Conservation (phyloP, 2,113 vertebrate genomes). For the Bubo blakistoni region DNA sequence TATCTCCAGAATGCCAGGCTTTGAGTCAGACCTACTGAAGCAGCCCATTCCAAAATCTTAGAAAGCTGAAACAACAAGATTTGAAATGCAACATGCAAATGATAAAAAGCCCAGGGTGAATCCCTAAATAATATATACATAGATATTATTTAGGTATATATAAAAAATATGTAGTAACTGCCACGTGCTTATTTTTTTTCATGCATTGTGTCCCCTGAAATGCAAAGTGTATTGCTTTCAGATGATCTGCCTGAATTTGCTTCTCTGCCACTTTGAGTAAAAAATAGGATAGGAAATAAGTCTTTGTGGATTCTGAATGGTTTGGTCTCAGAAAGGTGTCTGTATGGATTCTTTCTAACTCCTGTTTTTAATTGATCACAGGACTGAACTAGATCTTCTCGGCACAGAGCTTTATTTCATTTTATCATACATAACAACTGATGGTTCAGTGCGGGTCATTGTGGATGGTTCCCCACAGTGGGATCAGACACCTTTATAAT, state of each 20-base stretch:
- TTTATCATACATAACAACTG: rapidly evolving
- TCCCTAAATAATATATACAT: neutral
- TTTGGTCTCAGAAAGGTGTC: neutral
- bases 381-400: neutral
- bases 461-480: rapidly evolving
- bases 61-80: neutral
- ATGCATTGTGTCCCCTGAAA: neutral
- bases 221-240: neutral
- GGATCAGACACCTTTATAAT: too few relatives aligned
- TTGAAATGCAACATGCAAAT: neutral
- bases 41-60: neutral
- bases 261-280: neutral
- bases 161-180: neutral
- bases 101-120: neutral
- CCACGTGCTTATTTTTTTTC: neutral
- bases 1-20: neutral
- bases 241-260: neutral
- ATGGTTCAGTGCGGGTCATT: neutral
- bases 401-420: neutral
- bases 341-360: neutral
- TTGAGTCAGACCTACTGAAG: neutral
- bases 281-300: neutral
- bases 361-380: neutral
- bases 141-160: neutral
- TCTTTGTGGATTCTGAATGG: too few relatives aligned